phyloP scores from a whole-genome alignment of 2,888 invertebrate genomes.

The Hyposoter didymator region DNA sequence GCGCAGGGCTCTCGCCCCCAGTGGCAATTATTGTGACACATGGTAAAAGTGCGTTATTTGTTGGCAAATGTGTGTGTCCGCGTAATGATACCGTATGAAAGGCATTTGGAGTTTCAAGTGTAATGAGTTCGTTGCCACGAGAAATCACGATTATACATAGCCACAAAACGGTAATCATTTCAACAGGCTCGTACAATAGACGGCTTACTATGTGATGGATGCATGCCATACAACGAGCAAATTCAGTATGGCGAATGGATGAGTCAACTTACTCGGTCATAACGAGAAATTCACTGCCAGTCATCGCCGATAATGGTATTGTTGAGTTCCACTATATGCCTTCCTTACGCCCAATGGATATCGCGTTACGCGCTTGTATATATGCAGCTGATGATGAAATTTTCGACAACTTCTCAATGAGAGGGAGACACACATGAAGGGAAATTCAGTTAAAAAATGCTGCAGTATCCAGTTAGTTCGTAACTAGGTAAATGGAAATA shows the following conservation, averaged over 20 bases:
- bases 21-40: conserved; percentile 48
- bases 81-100: conserved; percentile 27
- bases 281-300: conserved; percentile 79
- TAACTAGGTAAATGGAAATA: background rate
- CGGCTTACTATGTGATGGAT: conserved; percentile 20
- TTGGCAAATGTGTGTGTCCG: conserved; percentile 6
- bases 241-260: conserved; percentile 38
- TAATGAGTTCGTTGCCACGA: conserved; percentile 57
- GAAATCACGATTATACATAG: conserved; percentile 50
- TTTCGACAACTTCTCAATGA: conserved; percentile 1
- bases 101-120: conserved; percentile 28
- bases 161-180: conserved; percentile 56
- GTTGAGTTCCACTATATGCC: conserved; percentile 12
- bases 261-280: conserved; percentile 73
- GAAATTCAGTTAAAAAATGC: conserved; percentile 5
- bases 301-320: conserved; percentile 80
- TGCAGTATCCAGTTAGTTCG: background rate
- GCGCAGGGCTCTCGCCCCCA: conserved; percentile 9
- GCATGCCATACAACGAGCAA: conserved; percentile 19
- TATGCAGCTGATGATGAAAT: conserved; percentile 5
- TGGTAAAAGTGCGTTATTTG: conserved; percentile 12
- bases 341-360: conserved; percentile 31
- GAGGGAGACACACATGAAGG: background rate
- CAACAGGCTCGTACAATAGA: conserved; percentile 43
- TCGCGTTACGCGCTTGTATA: background rate